These are phyloP conservation scores for Troides oblongomaculatus DNA, from an alignment of 2,888 invertebrate genomes.

Conservation along the genomic window DNA sequence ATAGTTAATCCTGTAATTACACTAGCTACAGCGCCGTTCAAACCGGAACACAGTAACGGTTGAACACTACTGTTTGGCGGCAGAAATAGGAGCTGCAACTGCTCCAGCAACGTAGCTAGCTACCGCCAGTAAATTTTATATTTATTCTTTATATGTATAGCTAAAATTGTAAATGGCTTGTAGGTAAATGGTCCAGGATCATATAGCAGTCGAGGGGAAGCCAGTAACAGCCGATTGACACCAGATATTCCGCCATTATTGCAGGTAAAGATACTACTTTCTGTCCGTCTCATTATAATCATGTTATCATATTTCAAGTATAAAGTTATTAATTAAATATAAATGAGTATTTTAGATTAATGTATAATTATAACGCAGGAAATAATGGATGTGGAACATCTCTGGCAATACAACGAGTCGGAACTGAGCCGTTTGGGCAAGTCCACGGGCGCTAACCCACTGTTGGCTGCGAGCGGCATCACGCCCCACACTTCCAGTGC, in stretches of 20 bases:
- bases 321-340: neutral
- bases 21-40: too few relatives aligned
- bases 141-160: too few relatives aligned
- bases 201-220: slow-evolving; percentile 69
- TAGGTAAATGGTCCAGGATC: slow-evolving; percentile 76
- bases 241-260: slow-evolving; percentile 83
- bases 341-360: too few relatives aligned
- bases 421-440: slow-evolving; percentile 84
- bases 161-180: neutral
- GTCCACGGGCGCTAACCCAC: slow-evolving; percentile 65
- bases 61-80: too few relatives aligned
- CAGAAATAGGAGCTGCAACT: too few relatives aligned
- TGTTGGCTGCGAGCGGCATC: slow-evolving; percentile 72
- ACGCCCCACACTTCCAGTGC: slow-evolving; percentile 85
- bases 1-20: too few relatives aligned
- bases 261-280: slow-evolving; percentile 71
- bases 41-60: too few relatives aligned
- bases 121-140: too few relatives aligned
- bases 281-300: neutral
- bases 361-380: slow-evolving; percentile 78
- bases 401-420: slow-evolving; percentile 95
- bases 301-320: neutral
- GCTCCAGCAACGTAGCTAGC: too few relatives aligned
- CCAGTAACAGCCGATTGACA: slow-evolving; percentile 68
- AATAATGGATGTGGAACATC: slow-evolving; percentile 97